A percentile compares a stretch with the other conserved stretches of the same genome.
Conservation (phyloP, 1,140 invertebrate genomes). For the Eriosoma lanigerum region DNA sequence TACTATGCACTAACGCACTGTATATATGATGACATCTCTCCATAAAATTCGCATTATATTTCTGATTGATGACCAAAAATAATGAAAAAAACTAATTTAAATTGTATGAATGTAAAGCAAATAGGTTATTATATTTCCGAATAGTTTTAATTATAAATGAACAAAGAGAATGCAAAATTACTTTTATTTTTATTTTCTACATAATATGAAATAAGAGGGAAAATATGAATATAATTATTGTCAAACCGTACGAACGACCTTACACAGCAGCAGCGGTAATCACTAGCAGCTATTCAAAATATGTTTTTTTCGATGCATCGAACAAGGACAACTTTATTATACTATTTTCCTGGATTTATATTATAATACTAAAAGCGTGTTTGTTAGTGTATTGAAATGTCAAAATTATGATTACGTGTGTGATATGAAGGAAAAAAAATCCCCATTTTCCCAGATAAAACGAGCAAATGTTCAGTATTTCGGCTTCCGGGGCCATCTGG, state of each 20-base stretch:
- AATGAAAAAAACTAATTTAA: not conserved
- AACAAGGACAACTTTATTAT: slow-evolving; percentile 15
- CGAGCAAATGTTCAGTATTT: not conserved
- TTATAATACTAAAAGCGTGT: not conserved
- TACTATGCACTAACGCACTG: too few relatives aligned
- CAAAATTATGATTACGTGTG: not conserved
- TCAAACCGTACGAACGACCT: slow-evolving; percentile 15
- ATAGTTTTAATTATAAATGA: slow-evolving; percentile 3
- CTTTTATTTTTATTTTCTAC: not conserved
- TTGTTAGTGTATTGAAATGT: not conserved
- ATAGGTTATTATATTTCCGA: not conserved
- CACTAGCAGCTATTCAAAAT: not conserved
- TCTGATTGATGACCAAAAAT: not conserved
- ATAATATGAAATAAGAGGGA: not conserved
- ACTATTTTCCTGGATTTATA: not conserved
- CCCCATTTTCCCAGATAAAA: not conserved
- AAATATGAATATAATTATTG: not conserved
- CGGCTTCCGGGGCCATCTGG: slow-evolving; percentile 8
- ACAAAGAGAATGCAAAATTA: not conserved
- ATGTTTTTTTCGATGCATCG: not conserved
- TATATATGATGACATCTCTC: not conserved
- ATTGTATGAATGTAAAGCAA: not conserved
- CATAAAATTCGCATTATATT: not conserved
- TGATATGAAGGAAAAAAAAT: not conserved
- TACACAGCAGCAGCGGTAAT: not conserved